phyloP scores from a whole-genome alignment of 2,888 invertebrate species.

The Oegoconia quadripuncta region DNA sequence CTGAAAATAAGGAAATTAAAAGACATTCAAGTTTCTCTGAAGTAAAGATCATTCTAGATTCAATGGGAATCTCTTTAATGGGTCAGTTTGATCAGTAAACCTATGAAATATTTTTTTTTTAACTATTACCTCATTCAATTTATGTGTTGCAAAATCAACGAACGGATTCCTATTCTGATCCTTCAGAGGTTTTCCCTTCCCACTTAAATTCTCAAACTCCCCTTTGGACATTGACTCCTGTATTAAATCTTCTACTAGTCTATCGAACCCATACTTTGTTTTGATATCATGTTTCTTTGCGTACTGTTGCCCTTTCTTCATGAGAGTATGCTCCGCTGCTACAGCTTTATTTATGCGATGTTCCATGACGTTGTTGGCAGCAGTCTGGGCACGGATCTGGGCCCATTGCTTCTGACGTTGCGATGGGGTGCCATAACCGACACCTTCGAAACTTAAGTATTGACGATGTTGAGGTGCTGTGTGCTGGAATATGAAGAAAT shows the following conservation, averaged over 20 bases:
- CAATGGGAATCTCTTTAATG: too few relatives aligned
- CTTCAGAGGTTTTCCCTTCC: conserved; percentile 89
- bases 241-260: conserved; percentile 94
- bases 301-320: conserved; percentile 80
- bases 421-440: conserved; percentile 87
- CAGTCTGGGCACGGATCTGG: conserved; percentile 82
- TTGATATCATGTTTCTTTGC: conserved; percentile 84
- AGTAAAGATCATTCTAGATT: neutral
- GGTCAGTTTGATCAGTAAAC: neutral
- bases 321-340: conserved; percentile 81
- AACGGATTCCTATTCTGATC: conserved; percentile 87
- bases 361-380: conserved; percentile 81
- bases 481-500: conserved; percentile 73
- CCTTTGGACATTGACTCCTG: conserved; percentile 94
- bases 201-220: conserved; percentile 91
- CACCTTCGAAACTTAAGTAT: conserved; percentile 88
- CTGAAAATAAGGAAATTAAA: conserved; percentile 47
- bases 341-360: conserved; percentile 82
- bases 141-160: conserved; percentile 92
- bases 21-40: neutral
- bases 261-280: conserved; percentile 90
- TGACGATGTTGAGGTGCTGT: conserved; percentile 94
- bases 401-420: conserved; percentile 89
- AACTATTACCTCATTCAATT: conserved; percentile 84
- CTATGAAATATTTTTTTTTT: neutral